Evolutionary conservation across 1,140 invertebrate genomes (phyloP).

Genomic region (Harlomillsia oculata): DNA sequence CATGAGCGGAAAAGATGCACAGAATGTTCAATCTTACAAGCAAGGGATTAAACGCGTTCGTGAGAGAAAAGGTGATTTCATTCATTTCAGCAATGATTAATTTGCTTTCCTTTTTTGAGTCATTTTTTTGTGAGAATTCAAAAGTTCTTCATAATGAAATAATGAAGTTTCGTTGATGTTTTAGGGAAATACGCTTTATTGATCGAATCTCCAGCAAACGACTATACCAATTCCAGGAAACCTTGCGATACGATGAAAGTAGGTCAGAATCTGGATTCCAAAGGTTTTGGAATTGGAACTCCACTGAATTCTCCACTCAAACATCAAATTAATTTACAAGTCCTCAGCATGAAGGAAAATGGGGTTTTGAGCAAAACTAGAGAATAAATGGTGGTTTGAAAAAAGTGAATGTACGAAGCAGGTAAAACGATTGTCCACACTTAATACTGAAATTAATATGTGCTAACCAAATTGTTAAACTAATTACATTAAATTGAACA

Average conservation of each 20-base stretch:
- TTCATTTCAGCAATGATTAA: background rate
- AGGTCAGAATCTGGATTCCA: conserved; percentile 50
- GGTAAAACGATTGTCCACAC: conserved; percentile 23
- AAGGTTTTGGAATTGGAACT: conserved; percentile 45
- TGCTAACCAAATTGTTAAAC: background rate
- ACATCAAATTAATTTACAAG: conserved; percentile 47
- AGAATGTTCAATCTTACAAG: conserved; percentile 45
- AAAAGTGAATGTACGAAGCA: conserved; percentile 40
- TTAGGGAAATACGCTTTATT: conserved; percentile 53
- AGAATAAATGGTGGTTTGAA: conserved; percentile 52
- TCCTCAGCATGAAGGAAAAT: conserved; percentile 52
- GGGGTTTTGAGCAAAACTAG: conserved; percentile 49
- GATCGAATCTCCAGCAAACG: conserved; percentile 55
- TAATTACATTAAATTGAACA: background rate
- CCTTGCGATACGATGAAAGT: conserved; percentile 54
- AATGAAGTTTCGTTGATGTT: background rate
- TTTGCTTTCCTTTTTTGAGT: too few species aligned
- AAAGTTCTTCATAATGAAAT: too few species aligned
- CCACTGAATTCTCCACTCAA: conserved; percentile 47
- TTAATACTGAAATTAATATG: background rate
- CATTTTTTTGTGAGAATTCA: too few species aligned
- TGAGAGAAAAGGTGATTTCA: conserved; percentile 41
- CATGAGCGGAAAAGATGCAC: conserved; percentile 47
- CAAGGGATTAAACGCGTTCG: conserved; percentile 48
- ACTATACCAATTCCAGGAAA: conserved; percentile 54